These are phyloP conservation scores for Cephalopterus ornatus DNA, from an alignment of 2,113 vertebrate species.

Conservation along the genomic window DNA sequence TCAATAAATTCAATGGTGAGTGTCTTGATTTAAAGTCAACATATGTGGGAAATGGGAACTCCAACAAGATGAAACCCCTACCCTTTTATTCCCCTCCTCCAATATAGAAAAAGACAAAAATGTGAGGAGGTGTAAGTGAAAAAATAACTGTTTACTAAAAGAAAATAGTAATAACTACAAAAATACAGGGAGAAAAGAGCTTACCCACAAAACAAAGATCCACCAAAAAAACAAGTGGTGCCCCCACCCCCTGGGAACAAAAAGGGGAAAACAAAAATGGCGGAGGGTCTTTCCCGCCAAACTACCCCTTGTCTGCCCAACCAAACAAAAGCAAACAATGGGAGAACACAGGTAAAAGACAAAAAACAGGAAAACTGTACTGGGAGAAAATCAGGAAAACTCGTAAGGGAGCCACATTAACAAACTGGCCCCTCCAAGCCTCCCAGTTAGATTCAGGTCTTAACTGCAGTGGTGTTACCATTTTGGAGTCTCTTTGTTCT, in stretches of 20 bases:
- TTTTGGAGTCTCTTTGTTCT: not conserved
- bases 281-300: not conserved
- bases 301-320: not conserved
- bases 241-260: not conserved
- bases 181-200: not conserved
- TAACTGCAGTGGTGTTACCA: not conserved
- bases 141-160: not conserved
- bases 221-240: not conserved
- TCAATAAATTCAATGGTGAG: not conserved
- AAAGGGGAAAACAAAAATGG: not conserved
- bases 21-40: not conserved
- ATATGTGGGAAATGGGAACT: not conserved
- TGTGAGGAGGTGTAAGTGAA: not conserved
- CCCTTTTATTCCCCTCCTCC: not conserved
- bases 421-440: not conserved
- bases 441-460: not conserved
- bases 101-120: not conserved
- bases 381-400: not conserved
- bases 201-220: not conserved
- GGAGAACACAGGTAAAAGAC: not conserved
- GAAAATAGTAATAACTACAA: not conserved
- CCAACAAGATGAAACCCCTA: not conserved
- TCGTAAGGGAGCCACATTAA: not conserved
- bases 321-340: not conserved
- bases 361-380: not conserved